These are phyloP conservation scores for Limanda limanda DNA, from an alignment of 2,113 vertebrate species.

Conservation along the genomic window DNA sequence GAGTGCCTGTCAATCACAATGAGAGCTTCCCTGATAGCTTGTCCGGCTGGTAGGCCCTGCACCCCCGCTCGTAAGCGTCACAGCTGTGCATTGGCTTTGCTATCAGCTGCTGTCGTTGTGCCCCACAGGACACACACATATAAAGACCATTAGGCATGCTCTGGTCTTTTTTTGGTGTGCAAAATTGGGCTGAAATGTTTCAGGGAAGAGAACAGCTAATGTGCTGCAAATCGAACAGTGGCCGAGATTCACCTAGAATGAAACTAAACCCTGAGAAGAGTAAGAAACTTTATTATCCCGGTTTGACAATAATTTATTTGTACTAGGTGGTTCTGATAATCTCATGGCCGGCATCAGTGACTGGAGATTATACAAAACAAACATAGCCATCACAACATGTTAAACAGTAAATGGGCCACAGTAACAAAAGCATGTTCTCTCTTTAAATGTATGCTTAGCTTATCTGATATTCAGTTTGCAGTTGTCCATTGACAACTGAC, in stretches of 20 bases:
- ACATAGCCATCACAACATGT: not conserved
- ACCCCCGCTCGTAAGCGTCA: constrained; percentile 52
- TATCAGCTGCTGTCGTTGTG: constrained; percentile 45
- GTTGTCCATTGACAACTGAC: not conserved
- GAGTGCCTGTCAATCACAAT: constrained; percentile 81
- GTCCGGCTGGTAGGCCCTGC: constrained; percentile 31
- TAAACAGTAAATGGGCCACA: not conserved
- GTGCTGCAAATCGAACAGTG: not conserved
- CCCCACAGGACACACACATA: constrained; percentile 33
- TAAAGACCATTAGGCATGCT: constrained; percentile 16
- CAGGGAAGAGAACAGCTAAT: not conserved
- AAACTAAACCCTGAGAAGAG: not conserved
- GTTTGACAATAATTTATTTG: not conserved
- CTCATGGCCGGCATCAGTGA: no score
- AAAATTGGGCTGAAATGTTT: constrained; percentile 26
- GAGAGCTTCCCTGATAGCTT: constrained; percentile 68
- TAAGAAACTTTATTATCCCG: not conserved
- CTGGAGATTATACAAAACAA: not conserved
- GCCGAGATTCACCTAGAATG: no score
- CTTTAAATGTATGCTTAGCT: not conserved
- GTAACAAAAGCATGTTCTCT: not conserved
- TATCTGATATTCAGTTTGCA: not conserved
- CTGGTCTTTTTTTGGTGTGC: constrained; percentile 29
- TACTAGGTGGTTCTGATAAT: not conserved
- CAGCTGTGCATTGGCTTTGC: constrained; percentile 65